A percentile compares a stretch with the other conserved stretches of the same genome.
phyloP scores from a whole-genome alignment of 2,113 vertebrate genomes.

The Potamarius usumacintae region DNA sequence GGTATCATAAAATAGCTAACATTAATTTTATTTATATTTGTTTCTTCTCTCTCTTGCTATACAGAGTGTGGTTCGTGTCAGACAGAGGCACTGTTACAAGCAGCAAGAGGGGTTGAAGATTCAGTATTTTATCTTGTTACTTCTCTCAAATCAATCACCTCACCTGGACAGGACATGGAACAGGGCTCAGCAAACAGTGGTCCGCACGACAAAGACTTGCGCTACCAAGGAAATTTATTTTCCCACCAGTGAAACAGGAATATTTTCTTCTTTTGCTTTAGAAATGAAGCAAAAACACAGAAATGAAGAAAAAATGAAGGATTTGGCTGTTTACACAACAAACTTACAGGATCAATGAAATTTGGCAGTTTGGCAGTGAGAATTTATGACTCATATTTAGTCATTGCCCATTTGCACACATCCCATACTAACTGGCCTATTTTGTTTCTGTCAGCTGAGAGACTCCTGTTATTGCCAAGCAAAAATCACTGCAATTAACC shows the following conservation, averaged over 20 bases:
- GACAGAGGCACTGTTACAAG: constrained; percentile 65
- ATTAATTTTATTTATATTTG: background rate
- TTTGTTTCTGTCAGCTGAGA: background rate
- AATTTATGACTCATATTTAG: background rate
- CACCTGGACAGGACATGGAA: background rate
- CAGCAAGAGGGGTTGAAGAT: constrained; percentile 71
- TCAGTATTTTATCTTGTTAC: constrained; percentile 74
- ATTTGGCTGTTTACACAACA: background rate
- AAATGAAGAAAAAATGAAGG: too few species aligned
- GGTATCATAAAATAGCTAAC: background rate
- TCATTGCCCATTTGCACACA: background rate
- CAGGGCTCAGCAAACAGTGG: background rate
- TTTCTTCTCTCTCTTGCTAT: background rate
- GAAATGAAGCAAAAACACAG: background rate
- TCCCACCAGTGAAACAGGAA: background rate
- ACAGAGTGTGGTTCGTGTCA: constrained; percentile 66
- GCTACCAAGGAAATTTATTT: background rate
- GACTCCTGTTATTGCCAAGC: background rate
- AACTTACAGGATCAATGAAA: background rate
- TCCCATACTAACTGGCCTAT: background rate
- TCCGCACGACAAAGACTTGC: background rate
- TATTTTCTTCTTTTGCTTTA: background rate
- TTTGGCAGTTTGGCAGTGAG: background rate
- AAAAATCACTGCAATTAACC: background rate
- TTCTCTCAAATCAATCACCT: constrained; percentile 19